Conservation (phyloP, 2,888 invertebrate species). For the Tenthredo notha region DNA sequence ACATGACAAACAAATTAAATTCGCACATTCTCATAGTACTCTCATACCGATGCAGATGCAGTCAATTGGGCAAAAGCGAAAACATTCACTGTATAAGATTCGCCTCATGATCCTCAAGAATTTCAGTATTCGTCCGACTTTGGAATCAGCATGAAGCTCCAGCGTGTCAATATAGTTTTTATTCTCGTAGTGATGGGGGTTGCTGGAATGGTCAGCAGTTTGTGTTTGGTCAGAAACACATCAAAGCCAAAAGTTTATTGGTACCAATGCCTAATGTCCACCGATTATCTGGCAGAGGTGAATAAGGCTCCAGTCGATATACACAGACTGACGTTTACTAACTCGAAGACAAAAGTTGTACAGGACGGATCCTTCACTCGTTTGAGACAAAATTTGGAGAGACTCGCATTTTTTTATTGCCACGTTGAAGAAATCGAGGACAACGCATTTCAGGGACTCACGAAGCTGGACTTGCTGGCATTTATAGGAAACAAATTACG, state of each 20-base stretch:
- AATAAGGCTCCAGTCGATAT: constrained; percentile 24
- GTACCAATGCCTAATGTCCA: constrained; percentile 38
- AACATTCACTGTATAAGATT: constrained; percentile 23
- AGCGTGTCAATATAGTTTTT: not conserved
- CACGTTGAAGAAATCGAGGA: constrained; percentile 41
- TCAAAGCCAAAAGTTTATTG: constrained; percentile 5
- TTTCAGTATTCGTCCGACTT: constrained; percentile 9
- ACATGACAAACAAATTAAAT: not conserved
- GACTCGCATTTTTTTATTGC: not conserved
- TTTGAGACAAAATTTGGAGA: constrained; percentile 15
- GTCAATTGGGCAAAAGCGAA: constrained; percentile 12
- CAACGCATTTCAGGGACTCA: constrained; percentile 56
- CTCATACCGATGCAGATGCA: not conserved
- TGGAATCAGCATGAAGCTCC: constrained; percentile 37
- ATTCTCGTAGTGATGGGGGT: not conserved
- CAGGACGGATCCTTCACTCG: constrained; percentile 12
- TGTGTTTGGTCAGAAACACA: constrained; percentile 26
- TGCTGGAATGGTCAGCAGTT: not conserved
- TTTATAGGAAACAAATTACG: constrained; percentile 57
- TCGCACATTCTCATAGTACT: not conserved
- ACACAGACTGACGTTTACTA: not conserved
- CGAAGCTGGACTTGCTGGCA: constrained; percentile 55
- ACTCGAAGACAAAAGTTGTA: constrained; percentile 1
- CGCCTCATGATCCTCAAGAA: not conserved
- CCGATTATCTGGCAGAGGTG: constrained; percentile 7